Evolutionary conservation across 2,888 invertebrate genomes (phyloP).

Genomic region (Thecocarcelia acutangulata): DNA sequence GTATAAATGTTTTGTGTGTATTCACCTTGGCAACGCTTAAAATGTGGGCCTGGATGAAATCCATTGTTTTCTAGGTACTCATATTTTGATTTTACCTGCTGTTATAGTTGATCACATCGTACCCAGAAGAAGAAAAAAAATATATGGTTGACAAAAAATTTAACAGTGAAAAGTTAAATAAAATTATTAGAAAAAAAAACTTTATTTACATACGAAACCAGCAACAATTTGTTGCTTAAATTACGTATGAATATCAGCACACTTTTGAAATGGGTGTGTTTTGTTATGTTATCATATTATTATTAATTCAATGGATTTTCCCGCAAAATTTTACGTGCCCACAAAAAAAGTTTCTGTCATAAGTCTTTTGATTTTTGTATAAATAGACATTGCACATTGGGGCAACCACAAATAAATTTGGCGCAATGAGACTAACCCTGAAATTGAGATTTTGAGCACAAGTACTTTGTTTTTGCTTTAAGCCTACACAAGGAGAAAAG

Average conservation of each 20-base stretch:
- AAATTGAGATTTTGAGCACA: too few relatives aligned
- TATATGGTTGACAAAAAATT: conserved; percentile 46
- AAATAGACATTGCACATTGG: too few relatives aligned
- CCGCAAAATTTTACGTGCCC: not conserved
- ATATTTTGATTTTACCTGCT: conserved; percentile 42
- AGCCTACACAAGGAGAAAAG: too few relatives aligned
- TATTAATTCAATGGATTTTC: conserved; percentile 43
- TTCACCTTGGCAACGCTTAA: conserved; percentile 59
- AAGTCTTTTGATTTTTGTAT: conserved; percentile 49
- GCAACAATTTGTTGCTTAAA: conserved; percentile 40
- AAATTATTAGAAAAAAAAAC: conserved; percentile 16
- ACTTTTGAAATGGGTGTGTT: conserved; percentile 44
- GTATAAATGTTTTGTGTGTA: conserved; percentile 3
- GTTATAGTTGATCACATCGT: conserved; percentile 3
- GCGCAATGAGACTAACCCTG: too few relatives aligned
- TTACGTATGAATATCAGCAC: conserved; percentile 45
- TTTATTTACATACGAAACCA: not conserved
- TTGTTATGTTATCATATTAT: conserved; percentile 1
- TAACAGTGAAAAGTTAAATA: conserved; percentile 2
- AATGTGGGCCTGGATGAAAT: conserved; percentile 50
- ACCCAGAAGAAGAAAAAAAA: conserved; percentile 3
- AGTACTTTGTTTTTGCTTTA: too few relatives aligned
- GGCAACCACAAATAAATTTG: too few relatives aligned
- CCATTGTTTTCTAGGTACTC: conserved; percentile 67
- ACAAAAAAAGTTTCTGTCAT: conserved; percentile 22